phyloP scores from a whole-genome alignment of 64 coral and sea anemone genomes.

The Anthopleura sola region DNA sequence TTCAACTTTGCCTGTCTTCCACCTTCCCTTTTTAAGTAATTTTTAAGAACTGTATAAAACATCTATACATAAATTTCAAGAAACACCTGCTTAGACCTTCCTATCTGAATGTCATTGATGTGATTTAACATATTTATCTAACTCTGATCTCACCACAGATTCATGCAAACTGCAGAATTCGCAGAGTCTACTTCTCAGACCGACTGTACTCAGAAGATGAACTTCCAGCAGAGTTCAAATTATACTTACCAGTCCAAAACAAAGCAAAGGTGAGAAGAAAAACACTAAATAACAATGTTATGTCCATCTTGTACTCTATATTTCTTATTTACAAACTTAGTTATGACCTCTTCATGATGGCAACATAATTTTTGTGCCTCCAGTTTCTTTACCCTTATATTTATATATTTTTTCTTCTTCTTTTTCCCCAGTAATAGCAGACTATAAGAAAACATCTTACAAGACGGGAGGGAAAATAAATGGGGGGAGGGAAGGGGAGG shows the following conservation, averaged over 20 bases:
- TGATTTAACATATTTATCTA: too few species aligned
- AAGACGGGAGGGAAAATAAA: neutral
- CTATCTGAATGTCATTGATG: too few species aligned
- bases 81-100: too few species aligned
- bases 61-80: too few species aligned
- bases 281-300: neutral
- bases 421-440: neutral
- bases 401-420: neutral
- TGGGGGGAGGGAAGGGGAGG: neutral
- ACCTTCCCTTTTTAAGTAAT: too few species aligned
- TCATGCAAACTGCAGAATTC: slow-evolving; percentile 98
- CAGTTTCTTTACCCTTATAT: neutral
- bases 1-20: too few species aligned
- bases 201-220: slow-evolving; percentile 99
- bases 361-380: neutral
- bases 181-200: slow-evolving; percentile 98
- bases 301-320: too few species aligned
- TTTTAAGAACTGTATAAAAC: too few species aligned
- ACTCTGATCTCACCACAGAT: slow-evolving; percentile 46
- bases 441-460: neutral
- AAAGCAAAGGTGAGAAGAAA: slow-evolving; percentile 24
- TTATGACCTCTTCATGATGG: too few species aligned
- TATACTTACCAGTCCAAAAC: slow-evolving; percentile 94
- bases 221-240: slow-evolving; percentile 95
- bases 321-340: too few species aligned